Percentiles rank a stretch among this genome's conserved stretches.
Conservation (phyloP, 2,888 invertebrate genomes). For the Eurytoma californica region DNA sequence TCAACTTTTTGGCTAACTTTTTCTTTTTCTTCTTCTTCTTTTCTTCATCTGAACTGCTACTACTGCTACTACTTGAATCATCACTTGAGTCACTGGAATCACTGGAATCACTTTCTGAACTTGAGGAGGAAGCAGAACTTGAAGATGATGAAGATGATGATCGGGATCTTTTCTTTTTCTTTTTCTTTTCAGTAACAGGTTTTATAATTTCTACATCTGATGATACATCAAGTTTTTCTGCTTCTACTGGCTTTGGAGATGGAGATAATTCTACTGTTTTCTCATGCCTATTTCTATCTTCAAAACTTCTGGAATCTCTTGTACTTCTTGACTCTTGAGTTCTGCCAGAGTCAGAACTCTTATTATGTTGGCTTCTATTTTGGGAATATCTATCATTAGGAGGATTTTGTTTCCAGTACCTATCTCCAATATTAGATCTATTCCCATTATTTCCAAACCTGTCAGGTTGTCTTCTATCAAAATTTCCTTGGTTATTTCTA, state of each 20-base stretch:
- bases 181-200: slow-evolving; percentile 46
- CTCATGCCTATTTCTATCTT: slow-evolving; percentile 42
- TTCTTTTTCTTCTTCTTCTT: slow-evolving; percentile 77
- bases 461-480: slow-evolving; percentile 50
- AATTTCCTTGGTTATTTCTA: slow-evolving; percentile 54
- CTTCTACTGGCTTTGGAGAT: slow-evolving; percentile 46
- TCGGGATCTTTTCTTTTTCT: slow-evolving; percentile 53
- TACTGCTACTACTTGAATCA: slow-evolving; percentile 60
- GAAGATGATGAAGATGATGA: slow-evolving; percentile 59
- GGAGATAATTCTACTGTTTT: slow-evolving; percentile 47
- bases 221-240: slow-evolving; percentile 44
- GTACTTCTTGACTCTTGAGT: slow-evolving; percentile 36
- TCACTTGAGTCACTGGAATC: slow-evolving; percentile 74
- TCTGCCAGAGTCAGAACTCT: slow-evolving; percentile 44
- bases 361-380: slow-evolving; percentile 47
- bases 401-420: slow-evolving; percentile 49
- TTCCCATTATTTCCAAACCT: slow-evolving; percentile 46
- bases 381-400: slow-evolving; percentile 48
- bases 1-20: slow-evolving; percentile 76
- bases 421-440: slow-evolving; percentile 49
- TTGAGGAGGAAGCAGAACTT: slow-evolving; percentile 64
- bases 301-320: slow-evolving; percentile 40
- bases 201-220: slow-evolving; percentile 45
- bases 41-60: slow-evolving; percentile 75
- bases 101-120: slow-evolving; percentile 61